Evolutionary conservation across 2,797 vertebrate genomes (phyloP).

Genomic region (Rhinella marina): DNA sequence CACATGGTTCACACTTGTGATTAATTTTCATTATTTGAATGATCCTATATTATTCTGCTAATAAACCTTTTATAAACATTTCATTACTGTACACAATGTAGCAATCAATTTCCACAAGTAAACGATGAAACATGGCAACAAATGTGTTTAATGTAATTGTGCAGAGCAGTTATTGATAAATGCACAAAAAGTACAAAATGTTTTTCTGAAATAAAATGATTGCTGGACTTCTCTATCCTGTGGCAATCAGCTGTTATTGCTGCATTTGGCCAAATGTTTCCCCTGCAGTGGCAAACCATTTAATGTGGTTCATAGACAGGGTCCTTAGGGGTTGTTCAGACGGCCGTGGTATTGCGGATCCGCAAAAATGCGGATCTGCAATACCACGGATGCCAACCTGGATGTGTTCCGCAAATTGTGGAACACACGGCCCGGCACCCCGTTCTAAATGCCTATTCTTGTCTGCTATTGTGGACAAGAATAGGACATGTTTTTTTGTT

Average conservation of each 20-base stretch:
- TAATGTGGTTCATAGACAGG: neutral
- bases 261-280: neutral
- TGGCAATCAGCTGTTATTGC: neutral
- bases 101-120: constrained; percentile 26
- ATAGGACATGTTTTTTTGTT: too few relatives aligned
- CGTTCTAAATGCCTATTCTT: too few relatives aligned
- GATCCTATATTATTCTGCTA: constrained; percentile 19
- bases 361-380: too few relatives aligned
- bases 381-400: too few relatives aligned
- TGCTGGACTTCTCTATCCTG: too few relatives aligned
- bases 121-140: neutral
- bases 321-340: too few relatives aligned
- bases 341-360: too few relatives aligned
- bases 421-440: too few relatives aligned
- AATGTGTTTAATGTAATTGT: neutral
- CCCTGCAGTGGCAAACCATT: neutral
- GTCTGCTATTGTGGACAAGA: too few relatives aligned
- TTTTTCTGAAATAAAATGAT: neutral
- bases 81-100: constrained; percentile 12
- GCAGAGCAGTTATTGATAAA: neutral
- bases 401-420: too few relatives aligned
- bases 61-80: constrained; percentile 38
- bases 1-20: neutral
- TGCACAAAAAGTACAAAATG: constrained; percentile 2
- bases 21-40: constrained; percentile 18